Base-by-base conservation (phyloP, 2,888 invertebrate species). In the Bimastos eiseni region DNA sequence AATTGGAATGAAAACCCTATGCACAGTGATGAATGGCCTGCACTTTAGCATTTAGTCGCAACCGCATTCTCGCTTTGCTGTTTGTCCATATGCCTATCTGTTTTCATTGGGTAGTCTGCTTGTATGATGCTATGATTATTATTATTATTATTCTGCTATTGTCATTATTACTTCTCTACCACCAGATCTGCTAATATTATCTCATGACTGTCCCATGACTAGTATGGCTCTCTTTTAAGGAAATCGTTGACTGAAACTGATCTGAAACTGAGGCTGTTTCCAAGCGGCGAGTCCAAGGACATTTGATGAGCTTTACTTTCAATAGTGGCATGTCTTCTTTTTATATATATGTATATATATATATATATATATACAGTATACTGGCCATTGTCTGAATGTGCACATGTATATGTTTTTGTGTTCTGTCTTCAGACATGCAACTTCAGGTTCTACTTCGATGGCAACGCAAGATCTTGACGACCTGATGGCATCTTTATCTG, bases 381-480 rank as follows among this genome's bases (percentile, higher is more conserved):
- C 11, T 70, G 30, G 11, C 70, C n/a, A n/a, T 70, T n/a, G n/a
- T 70, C 38, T 88, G n/a, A n/a, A 30, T 37, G 33, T 88, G 36
- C 34, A 34, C 33, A 1, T 88, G 11, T 38, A 30, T 19, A 2
- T 88, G 88, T 88, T 19, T 88, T 37, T 88, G 36, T 88, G 30
- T 37, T 38, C 88, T 38, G 38, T 33, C 88, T 11, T n/a, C 88
- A 88, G 37, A 33, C 88, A 30, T 24, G 36, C 34, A 34, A 44
- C 96, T 91, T 97, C 98, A 44, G 70, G 70, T n/a, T 34, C 36
- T 24, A 86, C 86, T 36, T 98, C 98, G 90, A 97, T 97, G 92
- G 98, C 98, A 83, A 98, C 98, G 41, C 97, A 97, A 95, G 98
- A 98, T 95, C 96, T 98, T 91, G 98, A 98, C 94, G 98, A 98